Percentiles rank a stretch among this genome's conserved stretches.
Conservation (phyloP, 2,888 invertebrate genomes). For the Andrena bicolor region DNA sequence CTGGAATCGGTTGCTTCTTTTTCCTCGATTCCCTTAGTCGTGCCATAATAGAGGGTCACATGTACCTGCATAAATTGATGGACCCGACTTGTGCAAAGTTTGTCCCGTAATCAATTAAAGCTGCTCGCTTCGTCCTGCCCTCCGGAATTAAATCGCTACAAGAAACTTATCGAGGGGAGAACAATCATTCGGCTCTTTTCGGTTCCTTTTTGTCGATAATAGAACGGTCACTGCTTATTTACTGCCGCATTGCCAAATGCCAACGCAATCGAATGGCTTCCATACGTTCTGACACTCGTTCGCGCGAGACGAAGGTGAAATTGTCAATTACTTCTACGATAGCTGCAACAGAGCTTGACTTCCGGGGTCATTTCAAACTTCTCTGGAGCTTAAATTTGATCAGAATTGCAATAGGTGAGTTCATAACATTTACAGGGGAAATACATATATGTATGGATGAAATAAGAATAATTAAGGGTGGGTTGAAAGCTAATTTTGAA, state of each 20-base stretch:
- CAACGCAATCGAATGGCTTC: constrained; percentile 50
- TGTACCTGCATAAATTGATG: constrained; percentile 36
- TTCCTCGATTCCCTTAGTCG: background rate
- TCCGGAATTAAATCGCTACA: constrained; percentile 50
- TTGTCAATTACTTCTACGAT: too few species aligned
- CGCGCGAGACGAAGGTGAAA: too few species aligned
- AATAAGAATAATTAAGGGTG: too few species aligned
- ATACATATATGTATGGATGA: too few species aligned
- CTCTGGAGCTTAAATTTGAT: too few species aligned
- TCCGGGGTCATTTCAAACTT: too few species aligned
- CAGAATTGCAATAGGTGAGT: too few species aligned
- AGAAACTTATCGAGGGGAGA: background rate
- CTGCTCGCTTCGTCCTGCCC: constrained; percentile 44
- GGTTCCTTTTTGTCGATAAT: constrained; percentile 54
- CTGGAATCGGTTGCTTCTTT: constrained; percentile 21
- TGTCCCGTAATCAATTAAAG: constrained; percentile 58
- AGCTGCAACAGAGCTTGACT: too few species aligned
- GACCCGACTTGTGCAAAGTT: constrained; percentile 20
- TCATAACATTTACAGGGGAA: too few species aligned
- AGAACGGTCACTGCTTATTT: constrained; percentile 43
- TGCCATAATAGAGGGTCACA: constrained; percentile 25
- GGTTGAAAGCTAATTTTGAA: too few species aligned
- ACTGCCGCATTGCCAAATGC: constrained; percentile 30
- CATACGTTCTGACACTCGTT: constrained; percentile 21
- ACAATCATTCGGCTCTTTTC: constrained; percentile 52